Conservation (phyloP, 2,888 invertebrate genomes). For the Strigamia maritima region DNA sequence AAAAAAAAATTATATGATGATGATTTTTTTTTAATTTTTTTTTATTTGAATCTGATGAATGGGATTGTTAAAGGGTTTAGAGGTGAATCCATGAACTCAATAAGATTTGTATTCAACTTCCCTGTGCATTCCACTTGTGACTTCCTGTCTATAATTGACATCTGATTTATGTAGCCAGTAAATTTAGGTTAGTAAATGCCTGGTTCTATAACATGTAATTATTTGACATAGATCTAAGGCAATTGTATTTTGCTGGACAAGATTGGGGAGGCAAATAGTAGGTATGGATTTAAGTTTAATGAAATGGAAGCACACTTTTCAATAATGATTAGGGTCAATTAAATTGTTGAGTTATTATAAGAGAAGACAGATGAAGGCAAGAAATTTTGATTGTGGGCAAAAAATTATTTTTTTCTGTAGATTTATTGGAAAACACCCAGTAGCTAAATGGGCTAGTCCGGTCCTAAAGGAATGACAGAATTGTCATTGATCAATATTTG, state of each 20-base stretch:
- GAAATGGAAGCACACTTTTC: not conserved
- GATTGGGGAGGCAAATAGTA: not conserved
- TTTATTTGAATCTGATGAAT: not conserved
- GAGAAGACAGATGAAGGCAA: not conserved
- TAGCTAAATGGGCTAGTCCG: no score
- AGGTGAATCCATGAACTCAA: not conserved
- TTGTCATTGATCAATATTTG: no score
- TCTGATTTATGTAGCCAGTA: not conserved
- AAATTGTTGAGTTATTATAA: not conserved
- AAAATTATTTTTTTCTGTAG: no score
- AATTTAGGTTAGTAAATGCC: slow-evolving; percentile 10
- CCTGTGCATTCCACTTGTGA: not conserved
- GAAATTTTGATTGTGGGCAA: no score
- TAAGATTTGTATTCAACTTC: no score
- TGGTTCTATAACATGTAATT: not conserved
- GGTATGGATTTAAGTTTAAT: not conserved
- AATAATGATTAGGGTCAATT: not conserved
- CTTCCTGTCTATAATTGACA: slow-evolving; percentile 7
- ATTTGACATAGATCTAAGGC: slow-evolving; percentile 17
- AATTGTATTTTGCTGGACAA: not conserved
- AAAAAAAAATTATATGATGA: not conserved
- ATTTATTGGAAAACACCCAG: no score
- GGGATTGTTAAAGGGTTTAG: not conserved
- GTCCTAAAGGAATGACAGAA: no score
- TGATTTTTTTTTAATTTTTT: no score